Percentiles rank a stretch among this genome's conserved stretches.
These are phyloP conservation scores for honey bee (Apis mellifera) DNA, from an alignment of 1,140 invertebrate genomes.

Conservation along the genomic window Amel_HAv3.1 CM009931.2:15205001-15205500, in stretches of 20 bases:
- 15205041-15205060: constrained; percentile 83
- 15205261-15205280: constrained; percentile 94
- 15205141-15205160: constrained; percentile 95
- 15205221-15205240: constrained; percentile 95
- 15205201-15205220: constrained; percentile 97
- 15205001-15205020: neutral
- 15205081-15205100: constrained; percentile 98
- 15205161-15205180: constrained; percentile 98
- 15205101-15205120: constrained; percentile 97
- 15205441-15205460: neutral
- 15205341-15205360: constrained; percentile 88
- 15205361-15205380: constrained; percentile 87
- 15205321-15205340: constrained; percentile 92
- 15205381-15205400: constrained; percentile 86
- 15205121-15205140: constrained; percentile 95
- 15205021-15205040: neutral
- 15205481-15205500: too few species aligned
- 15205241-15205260: constrained; percentile 93
- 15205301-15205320: constrained; percentile 92
- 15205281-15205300: constrained; percentile 91
- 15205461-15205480: neutral
- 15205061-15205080: constrained; percentile 94
- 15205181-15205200: constrained; percentile 96
- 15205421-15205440: constrained; percentile 82
- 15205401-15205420: constrained; percentile 86